Base-by-base conservation (phyloP, 2,797 vertebrate species). In the Gymnoscopelus braueri region DNA sequence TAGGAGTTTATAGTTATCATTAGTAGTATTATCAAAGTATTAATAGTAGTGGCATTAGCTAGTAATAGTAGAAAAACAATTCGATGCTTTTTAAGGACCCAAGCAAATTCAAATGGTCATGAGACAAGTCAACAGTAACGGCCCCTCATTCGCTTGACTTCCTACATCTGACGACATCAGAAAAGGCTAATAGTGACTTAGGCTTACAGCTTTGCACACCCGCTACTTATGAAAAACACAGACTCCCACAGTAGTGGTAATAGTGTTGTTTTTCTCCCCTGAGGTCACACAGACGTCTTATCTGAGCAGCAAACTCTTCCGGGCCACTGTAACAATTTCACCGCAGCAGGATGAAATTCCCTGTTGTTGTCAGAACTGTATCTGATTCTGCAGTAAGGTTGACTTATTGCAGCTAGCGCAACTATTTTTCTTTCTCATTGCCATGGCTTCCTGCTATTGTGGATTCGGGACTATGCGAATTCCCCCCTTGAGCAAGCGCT, bases 401-500 rank as follows among this genome's bases (percentile, higher is more conserved):
- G 70, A 79, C 67, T 39, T 50, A 67, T 52, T 49, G 47, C 74
- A 39, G 47, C 52, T 5, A 19, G 61, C 51, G 53, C 26, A 5
- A 13, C 65, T 82, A 53, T 72, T 70, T 58, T 63, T 65, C 62
- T 72, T 61, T 75, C 74, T 77, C 58, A 59, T 51, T 78, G 64
- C 72, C 78, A 72, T 60, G 23, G 47, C 63, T 90, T 91, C 87
- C 90, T 90, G 84, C 65, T 62, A 86, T 91, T 91, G 86, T 90
- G 53, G 44, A 57, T n/a, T 13, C n/a, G 39, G 23, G 13, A 52
- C 56, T 49, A 10, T 66, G 12, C 47, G 8, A 29, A 67, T 23
- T 56, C 8, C 23, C 4, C 10, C 32, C 60, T 26, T 32, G 11
- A 58, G 29, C 26, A 54, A 23, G 1, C 29, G 15, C 13, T 54